These are phyloP conservation scores for Poecile montanus DNA, from an alignment of 2,797 vertebrate species.

Conservation along the genomic window DNA sequence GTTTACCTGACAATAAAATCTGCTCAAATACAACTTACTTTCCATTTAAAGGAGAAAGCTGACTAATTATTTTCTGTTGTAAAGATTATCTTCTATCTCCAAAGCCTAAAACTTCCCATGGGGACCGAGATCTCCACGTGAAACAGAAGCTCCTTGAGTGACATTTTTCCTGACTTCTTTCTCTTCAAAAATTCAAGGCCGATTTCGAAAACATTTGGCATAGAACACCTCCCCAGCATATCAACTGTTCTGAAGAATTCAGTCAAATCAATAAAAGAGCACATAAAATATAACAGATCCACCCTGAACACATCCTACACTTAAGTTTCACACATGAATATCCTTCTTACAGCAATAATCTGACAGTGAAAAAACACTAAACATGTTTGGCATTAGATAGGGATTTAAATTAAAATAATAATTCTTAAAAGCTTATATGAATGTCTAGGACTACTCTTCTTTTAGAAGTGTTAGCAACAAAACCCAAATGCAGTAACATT, in stretches of 20 bases:
- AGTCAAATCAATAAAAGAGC: background rate
- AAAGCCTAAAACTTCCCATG: conserved; percentile 54
- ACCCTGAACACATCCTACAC: background rate
- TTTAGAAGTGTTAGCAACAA: background rate
- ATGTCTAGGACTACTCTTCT: background rate
- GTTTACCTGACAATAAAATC: conserved; percentile 59
- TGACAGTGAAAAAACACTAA: background rate
- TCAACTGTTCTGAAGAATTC: background rate
- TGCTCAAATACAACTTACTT: conserved; percentile 61
- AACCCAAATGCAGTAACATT: background rate
- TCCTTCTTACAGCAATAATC: background rate
- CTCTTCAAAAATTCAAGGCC: conserved; percentile 56
- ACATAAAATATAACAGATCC: background rate
- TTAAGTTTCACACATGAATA: background rate
- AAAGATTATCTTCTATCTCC: conserved; percentile 66
- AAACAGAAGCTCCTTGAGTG: conserved; percentile 48
- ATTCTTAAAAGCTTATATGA: background rate
- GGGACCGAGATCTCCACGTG: background rate
- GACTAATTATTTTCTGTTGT: conserved; percentile 68
- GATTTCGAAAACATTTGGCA: conserved; percentile 20
- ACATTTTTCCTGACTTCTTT: background rate
- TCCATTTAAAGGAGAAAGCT: conserved; percentile 56
- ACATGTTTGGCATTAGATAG: background rate
- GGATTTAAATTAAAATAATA: background rate
- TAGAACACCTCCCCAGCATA: background rate